These are phyloP conservation scores for Shargacucullia verbasci DNA, from an alignment of 2,888 invertebrate genomes.

Conservation along the genomic window DNA sequence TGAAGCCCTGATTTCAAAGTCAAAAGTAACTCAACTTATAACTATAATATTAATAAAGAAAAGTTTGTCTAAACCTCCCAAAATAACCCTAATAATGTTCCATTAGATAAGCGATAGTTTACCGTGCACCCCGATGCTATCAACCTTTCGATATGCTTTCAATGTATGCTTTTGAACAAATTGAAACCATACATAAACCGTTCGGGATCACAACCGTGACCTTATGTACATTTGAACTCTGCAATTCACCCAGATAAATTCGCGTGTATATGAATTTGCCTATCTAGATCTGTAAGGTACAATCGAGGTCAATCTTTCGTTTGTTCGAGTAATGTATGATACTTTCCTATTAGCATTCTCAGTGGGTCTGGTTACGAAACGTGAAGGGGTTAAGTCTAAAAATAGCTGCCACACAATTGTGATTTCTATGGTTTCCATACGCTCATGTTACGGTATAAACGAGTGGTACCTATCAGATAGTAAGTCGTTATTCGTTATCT, in stretches of 20 bases:
- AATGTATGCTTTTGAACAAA: slow-evolving; percentile 1
- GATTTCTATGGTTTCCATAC: too few relatives aligned
- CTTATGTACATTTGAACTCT: slow-evolving; percentile 21
- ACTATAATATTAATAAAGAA: too few relatives aligned
- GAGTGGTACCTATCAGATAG: too few relatives aligned
- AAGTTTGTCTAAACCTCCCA: too few relatives aligned
- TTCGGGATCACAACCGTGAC: slow-evolving; percentile 43
- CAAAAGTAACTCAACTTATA: too few relatives aligned
- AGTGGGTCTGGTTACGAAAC: slow-evolving; percentile 8
- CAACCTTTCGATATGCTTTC: slow-evolving; percentile 14
- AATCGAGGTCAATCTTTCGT: slow-evolving; percentile 8
- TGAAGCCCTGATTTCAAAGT: too few relatives aligned
- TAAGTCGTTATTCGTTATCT: too few relatives aligned
- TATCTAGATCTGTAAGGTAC: slow-evolving; percentile 2
- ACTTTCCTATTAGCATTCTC: slow-evolving; percentile 18
- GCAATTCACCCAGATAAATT: slow-evolving; percentile 15
- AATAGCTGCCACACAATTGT: too few relatives aligned
- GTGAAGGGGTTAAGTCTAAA: too few relatives aligned
- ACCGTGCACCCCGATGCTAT: slow-evolving; percentile 5
- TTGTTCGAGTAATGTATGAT: slow-evolving; percentile 16
- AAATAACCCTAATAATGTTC: too few relatives aligned
- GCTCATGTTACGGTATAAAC: too few relatives aligned
- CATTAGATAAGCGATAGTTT: too few relatives aligned
- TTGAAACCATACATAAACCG: slow-evolving; percentile 14
- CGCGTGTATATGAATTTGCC: neutral